Conservation (phyloP, 2,888 invertebrate species). For the Apomyelois bistriatella region DNA sequence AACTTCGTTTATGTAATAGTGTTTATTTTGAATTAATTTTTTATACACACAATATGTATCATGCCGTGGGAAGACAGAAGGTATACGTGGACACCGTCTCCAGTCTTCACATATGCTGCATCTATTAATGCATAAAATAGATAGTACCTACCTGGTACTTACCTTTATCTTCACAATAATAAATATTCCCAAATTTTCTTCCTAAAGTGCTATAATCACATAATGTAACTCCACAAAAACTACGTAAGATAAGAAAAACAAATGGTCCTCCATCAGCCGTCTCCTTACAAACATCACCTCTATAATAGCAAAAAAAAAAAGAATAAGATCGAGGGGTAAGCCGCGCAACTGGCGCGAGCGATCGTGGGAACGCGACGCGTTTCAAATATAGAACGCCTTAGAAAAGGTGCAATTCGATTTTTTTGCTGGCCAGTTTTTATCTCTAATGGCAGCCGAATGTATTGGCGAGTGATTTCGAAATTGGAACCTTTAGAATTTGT, state of each 20-base stretch:
- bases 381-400: slow-evolving; percentile 75
- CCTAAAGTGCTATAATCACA: neutral
- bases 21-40: slow-evolving; percentile 37
- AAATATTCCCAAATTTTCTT: neutral
- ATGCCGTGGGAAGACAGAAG: slow-evolving; percentile 1
- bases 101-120: too few relatives aligned
- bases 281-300: slow-evolving; percentile 56
- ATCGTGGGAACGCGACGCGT: slow-evolving; percentile 77
- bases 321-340: slow-evolving; percentile 61
- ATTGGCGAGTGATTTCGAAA: slow-evolving; percentile 57
- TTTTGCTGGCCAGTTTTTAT: slow-evolving; percentile 62
- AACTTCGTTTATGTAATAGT: slow-evolving; percentile 44
- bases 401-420: slow-evolving; percentile 76
- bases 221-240: slow-evolving; percentile 22
- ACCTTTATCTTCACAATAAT: too few relatives aligned
- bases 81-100: neutral
- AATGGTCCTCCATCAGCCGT: slow-evolving; percentile 41
- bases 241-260: slow-evolving; percentile 25
- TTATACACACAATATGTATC: neutral
- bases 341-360: slow-evolving; percentile 76
- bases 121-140: too few relatives aligned
- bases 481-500: slow-evolving; percentile 48
- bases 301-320: slow-evolving; percentile 54
- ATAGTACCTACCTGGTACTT: too few relatives aligned
- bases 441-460: slow-evolving; percentile 55